Conservation (phyloP, 1,140 invertebrate species). For the Panonychus citri region DNA sequence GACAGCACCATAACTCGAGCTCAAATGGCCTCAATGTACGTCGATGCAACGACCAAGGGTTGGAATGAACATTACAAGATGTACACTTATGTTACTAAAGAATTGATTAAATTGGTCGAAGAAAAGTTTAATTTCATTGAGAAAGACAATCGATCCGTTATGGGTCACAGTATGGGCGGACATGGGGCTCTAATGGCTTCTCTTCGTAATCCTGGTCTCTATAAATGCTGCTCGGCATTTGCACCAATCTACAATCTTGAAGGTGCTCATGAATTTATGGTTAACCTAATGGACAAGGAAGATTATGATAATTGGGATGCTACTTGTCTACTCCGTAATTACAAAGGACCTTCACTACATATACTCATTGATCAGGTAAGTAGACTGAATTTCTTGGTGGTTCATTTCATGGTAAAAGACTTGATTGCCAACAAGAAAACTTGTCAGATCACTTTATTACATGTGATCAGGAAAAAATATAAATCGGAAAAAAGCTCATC, state of each 20-base stretch:
- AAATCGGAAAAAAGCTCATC: no score
- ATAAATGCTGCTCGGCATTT: conserved; percentile 81
- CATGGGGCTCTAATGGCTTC: conserved; percentile 66
- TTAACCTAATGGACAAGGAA: conserved; percentile 48
- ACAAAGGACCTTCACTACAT: conserved; percentile 55
- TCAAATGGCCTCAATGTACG: conserved; percentile 83
- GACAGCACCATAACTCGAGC: conserved; percentile 58
- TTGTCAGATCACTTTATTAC: no score
- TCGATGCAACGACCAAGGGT: conserved; percentile 67
- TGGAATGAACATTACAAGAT: conserved; percentile 88
- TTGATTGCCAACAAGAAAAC: no score
- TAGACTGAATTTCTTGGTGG: background rate
- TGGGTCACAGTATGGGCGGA: conserved; percentile 62
- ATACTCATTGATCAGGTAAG: conserved; percentile 58
- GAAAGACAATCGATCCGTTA: conserved; percentile 5
- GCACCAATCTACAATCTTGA: conserved; percentile 78
- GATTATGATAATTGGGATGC: conserved; percentile 73
- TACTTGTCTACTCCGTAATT: conserved; percentile 50
- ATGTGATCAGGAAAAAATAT: no score
- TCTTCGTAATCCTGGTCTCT: conserved; percentile 71
- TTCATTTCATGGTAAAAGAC: no score
- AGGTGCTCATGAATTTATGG: conserved; percentile 59
- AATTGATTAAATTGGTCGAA: conserved; percentile 23
- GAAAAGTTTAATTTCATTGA: conserved; percentile 11
- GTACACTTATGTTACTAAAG: conserved; percentile 86